Conservation (phyloP, 2,888 invertebrate genomes). For the Micoletzkya japonica region DNA sequence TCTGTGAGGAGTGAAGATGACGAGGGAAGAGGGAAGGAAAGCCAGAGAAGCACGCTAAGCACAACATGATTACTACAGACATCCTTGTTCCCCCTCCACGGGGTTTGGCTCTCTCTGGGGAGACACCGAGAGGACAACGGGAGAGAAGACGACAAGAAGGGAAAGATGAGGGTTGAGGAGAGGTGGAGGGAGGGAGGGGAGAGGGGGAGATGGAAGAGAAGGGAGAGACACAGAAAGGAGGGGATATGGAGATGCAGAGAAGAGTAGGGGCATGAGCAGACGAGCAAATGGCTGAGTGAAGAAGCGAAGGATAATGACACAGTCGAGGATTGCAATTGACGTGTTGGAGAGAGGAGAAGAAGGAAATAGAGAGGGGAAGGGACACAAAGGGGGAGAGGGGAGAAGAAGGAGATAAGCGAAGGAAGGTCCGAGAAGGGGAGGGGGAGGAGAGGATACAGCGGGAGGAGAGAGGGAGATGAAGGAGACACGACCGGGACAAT, state of each 20-base stretch:
- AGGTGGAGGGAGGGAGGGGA: neutral
- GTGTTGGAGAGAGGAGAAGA: neutral
- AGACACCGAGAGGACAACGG: neutral
- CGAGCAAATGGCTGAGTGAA: neutral
- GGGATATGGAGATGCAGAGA: neutral
- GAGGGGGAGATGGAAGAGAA: neutral
- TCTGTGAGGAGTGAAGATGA: neutral
- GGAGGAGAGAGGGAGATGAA: neutral
- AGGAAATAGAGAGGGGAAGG: neutral
- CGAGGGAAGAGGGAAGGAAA: neutral
- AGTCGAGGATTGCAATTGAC: conserved; percentile 2
- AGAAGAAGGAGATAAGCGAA: neutral
- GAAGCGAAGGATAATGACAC: neutral
- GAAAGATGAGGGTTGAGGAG: neutral
- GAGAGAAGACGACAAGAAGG: neutral
- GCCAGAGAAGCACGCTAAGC: no score
- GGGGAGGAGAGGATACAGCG: neutral
- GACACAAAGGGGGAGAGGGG: neutral
- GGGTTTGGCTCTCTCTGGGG: no score
- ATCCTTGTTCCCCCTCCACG: no score
- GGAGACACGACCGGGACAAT: neutral
- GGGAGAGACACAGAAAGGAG: neutral
- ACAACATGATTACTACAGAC: no score
- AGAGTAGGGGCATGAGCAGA: neutral
- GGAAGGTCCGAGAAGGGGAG: neutral